phyloP scores from a whole-genome alignment of 2,797 vertebrate genomes.

The Hapalemur alaotrensis region DNA sequence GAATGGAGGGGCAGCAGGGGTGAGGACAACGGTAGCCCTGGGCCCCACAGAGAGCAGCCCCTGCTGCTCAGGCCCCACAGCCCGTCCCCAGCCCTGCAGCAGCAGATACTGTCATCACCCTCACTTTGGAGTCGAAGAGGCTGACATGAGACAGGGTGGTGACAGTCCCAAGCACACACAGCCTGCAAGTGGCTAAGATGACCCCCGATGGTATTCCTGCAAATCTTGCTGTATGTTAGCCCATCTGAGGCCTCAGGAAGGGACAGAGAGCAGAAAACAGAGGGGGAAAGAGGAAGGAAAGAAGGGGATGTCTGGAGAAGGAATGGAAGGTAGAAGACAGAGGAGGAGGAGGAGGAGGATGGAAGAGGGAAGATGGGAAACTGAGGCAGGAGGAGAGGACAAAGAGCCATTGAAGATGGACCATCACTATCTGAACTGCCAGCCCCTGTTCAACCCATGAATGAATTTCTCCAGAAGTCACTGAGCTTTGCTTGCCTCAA shows the following conservation, averaged over 20 bases:
- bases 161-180: background rate
- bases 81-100: background rate
- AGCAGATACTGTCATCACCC: background rate
- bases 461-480: background rate
- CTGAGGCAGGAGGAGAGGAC: background rate
- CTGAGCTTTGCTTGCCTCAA: background rate
- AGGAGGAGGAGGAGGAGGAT: background rate
- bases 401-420: background rate
- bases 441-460: background rate
- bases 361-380: background rate
- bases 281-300: background rate
- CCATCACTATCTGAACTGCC: background rate
- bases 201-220: background rate
- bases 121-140: background rate
- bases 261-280: background rate
- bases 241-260: background rate
- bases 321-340: background rate
- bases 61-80: background rate
- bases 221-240: background rate
- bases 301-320: background rate
- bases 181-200: background rate
- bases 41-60: fast-evolving
- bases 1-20: background rate
- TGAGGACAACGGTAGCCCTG: fast-evolving
- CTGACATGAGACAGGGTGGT: background rate